Conservation (phyloP, 2,888 invertebrate species). For the Myopa tessellatipennis region DNA sequence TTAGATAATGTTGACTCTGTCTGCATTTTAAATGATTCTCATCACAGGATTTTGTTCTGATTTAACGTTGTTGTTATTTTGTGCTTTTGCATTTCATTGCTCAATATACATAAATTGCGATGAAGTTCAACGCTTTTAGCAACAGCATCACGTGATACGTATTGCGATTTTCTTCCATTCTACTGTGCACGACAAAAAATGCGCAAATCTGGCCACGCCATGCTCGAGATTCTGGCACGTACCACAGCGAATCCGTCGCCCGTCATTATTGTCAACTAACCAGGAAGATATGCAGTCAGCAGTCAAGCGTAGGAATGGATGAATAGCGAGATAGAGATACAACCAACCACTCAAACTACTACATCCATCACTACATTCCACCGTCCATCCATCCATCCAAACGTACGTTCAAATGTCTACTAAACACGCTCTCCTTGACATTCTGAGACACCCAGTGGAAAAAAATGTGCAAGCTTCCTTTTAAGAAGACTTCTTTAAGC, state of each 20-base stretch:
- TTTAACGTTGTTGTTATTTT: neutral
- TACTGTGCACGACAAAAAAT: neutral
- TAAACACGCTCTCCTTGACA: neutral
- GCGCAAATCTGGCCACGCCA: conserved; percentile 22
- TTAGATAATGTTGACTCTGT: no score
- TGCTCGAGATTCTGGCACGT: conserved; percentile 41
- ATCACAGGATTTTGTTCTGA: no score
- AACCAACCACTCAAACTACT: conserved; percentile 7
- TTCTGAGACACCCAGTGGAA: neutral
- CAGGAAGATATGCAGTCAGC: conserved; percentile 13
- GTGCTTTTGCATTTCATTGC: conserved; percentile 6
- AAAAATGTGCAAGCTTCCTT: neutral
- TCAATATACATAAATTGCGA: conserved; percentile 11
- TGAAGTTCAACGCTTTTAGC: conserved; percentile 19
- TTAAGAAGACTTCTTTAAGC: no score
- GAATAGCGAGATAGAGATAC: conserved; percentile 23
- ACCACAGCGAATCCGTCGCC: conserved; percentile 27
- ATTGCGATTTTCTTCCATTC: conserved; percentile 35
- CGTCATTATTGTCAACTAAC: conserved; percentile 36
- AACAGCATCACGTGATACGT: conserved; percentile 34
- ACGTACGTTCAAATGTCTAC: neutral
- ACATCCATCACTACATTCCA: neutral
- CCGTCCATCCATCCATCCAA: conserved; percentile 15
- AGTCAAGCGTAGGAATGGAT: conserved; percentile 20
- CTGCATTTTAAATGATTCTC: no score